Evolutionary conservation across 2,888 invertebrate species (phyloP), one percentile per base, ranked within the genome.

Genomic region (Tubulanus polymorphus): DNA sequence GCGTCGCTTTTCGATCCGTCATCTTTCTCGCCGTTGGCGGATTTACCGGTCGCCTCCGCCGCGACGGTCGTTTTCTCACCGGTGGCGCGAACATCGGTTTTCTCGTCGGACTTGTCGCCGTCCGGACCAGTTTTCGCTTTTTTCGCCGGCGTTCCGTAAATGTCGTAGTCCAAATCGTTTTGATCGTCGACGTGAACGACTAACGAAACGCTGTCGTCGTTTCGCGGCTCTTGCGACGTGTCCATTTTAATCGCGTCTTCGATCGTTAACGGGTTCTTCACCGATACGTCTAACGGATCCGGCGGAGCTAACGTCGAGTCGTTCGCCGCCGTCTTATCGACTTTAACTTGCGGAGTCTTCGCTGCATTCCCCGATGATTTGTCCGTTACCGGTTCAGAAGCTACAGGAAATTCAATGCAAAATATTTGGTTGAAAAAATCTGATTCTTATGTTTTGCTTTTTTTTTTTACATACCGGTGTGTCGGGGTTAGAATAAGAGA

Each of bases 341-440:
- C 53, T 47, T 10, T 49, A 15, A 32, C 15, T 10, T 30, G 20
- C 3, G 23, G 48, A 28, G 28, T 37, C 37, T 26, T 48, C 41
- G 37, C 48, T 20, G 18, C 51, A n/a, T 55, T 53, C 55, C 15
- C 29, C 32, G 59, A 12, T 20, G 46, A 28, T 32, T 53, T 48
- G 46, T 53, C 51, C 32, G 48, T 41, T 18, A 41, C 41, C 15
- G n/a, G n/a, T n/a, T n/a, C n/a, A n/a, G n/a, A n/a, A n/a, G n/a
- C n/a, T n/a, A n/a, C n/a, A n/a, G n/a, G 56, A 90, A 84, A 68
- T 84, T 80, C 26, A 61, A 56, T 29, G 62, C 57, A 27, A 51
- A 20, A 23, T 47, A 30, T 46, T 27, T 25, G 20, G 28, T 15
- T 35, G 12, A 12, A 12, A 35, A 35, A 35, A 35, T 12, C 35